Evolutionary conservation across 2,888 invertebrate species (phyloP), one percentile per base, ranked within the genome.

Genomic region (Shargacucullia verbasci): DNA sequence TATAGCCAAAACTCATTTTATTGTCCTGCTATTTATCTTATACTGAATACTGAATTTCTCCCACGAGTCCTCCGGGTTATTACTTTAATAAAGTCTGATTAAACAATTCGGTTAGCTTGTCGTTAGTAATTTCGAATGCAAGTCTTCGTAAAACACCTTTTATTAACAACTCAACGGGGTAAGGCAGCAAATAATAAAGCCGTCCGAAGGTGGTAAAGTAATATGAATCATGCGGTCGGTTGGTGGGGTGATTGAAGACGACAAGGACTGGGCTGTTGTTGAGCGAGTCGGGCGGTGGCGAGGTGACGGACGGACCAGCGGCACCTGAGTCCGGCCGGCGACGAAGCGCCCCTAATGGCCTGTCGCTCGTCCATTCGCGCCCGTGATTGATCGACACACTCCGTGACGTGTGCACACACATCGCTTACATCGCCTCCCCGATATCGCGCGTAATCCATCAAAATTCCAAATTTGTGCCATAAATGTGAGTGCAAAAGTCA

Each of bases 361-460:
- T 92, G 92, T 91, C 91, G 85, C 81, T 81, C 87, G 90, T 90
- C 89, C 90, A 88, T 90, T 89, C 88, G 83, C 83, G 80, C 68
- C 83, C 62, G 88, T 92, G 92, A 92, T 92, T 92, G 92, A 93
- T 93, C 90, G 91, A 88, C 90, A 85, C 86, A 83, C 86, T 85
- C 81, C 82, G 80, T 86, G 88, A 87, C 86, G 85, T 83, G 88
- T 83, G 86, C 85, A 86, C 90, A 86, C 85, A 86, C 84, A 84
- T 84, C 84, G 84, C 86, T 85, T 84, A 87, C 83, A 87, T 84
- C 79, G 85, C 81, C 80, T 82, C 81, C 70, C 75, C 81, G 83
- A 85, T 87, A 87, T 84, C 84, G 73, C 80, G 78, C 81, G 82
- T 84, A 86, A 91, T 91, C 89, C 87, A 91, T 91, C 91, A 90